Conservation (phyloP, 2,797 vertebrate species). For the Limosa lapponica region DNA sequence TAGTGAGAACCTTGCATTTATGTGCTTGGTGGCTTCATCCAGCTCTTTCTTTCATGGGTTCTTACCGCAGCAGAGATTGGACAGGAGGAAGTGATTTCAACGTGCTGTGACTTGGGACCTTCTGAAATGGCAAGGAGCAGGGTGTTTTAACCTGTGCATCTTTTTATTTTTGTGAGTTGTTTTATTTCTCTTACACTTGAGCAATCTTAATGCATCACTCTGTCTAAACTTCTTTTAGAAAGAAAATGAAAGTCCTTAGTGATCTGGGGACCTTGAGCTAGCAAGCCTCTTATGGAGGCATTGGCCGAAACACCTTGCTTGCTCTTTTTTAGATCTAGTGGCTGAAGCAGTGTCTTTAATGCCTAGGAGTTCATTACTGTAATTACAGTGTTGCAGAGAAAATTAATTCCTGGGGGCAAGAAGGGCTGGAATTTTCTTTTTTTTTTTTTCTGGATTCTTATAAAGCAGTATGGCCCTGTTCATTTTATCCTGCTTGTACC, state of each 20-base stretch:
- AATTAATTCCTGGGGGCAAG: neutral
- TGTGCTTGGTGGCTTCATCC: neutral
- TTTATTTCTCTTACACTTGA: constrained; percentile 45
- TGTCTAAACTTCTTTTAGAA: neutral
- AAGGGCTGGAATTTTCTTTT: neutral
- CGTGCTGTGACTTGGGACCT: neutral
- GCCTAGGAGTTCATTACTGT: neutral
- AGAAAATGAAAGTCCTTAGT: neutral
- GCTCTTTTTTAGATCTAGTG: neutral
- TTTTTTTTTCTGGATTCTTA: neutral
- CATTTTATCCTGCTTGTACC: neutral
- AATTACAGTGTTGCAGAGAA: neutral
- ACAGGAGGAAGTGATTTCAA: neutral
- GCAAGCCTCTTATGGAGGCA: neutral
- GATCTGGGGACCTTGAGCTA: neutral
- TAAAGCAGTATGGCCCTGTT: neutral
- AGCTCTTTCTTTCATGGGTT: neutral
- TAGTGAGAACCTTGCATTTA: neutral
- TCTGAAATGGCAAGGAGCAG: constrained; percentile 8
- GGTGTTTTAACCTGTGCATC: neutral
- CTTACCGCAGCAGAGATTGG: neutral
- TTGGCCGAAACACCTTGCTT: constrained; percentile 20
- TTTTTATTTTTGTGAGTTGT: constrained; percentile 2
- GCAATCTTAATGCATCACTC: constrained; percentile 19
- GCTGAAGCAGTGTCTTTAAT: neutral